These are phyloP conservation scores for Sylvia atricapilla DNA, from an alignment of 2,113 vertebrate species.

Conservation along the genomic window DNA sequence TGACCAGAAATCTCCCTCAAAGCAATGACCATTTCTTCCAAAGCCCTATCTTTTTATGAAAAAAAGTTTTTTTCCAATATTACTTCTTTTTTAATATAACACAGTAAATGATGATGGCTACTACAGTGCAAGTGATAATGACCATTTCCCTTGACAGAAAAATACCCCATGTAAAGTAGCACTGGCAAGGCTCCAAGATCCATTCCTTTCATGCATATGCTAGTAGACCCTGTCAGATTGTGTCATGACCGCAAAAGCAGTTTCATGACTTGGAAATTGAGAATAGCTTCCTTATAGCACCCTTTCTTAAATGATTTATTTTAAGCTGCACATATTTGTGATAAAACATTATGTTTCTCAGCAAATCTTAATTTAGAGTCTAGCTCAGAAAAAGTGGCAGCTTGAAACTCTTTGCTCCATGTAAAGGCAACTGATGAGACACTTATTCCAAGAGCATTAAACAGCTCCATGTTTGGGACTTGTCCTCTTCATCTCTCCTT, in stretches of 20 bases:
- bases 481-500: neutral
- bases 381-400: neutral
- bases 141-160: neutral
- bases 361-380: neutral
- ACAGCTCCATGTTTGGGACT: neutral
- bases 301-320: neutral
- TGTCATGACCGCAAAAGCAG: neutral
- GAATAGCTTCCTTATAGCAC: neutral
- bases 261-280: neutral
- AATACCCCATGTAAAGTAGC: neutral
- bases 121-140: neutral
- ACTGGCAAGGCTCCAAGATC: neutral
- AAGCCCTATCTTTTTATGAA: neutral
- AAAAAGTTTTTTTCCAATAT: neutral
- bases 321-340: neutral
- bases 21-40: neutral
- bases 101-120: neutral
- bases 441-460: neutral
- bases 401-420: neutral
- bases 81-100: neutral
- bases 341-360: neutral
- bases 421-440: neutral
- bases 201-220: neutral
- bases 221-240: neutral
- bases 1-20: neutral